Conservation (phyloP, 2,797 vertebrate genomes). For the Pseudomugil tenellus region DNA sequence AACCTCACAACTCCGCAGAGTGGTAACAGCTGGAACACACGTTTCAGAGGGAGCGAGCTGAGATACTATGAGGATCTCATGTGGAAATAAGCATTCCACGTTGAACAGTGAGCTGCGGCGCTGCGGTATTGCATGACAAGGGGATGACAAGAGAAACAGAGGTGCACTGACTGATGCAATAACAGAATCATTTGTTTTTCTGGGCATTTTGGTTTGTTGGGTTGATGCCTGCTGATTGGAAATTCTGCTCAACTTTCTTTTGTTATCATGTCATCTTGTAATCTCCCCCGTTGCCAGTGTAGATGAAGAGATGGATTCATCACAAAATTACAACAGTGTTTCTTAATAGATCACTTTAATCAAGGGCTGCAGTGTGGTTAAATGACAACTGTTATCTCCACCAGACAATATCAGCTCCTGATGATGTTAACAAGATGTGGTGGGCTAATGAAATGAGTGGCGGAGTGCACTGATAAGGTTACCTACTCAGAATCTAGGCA, state of each 20-base stretch:
- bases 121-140: conserved; percentile 68
- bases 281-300: conserved; percentile 28
- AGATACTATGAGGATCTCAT: conserved; percentile 72
- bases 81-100: conserved; percentile 74
- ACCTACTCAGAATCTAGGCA: conserved; percentile 45
- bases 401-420: conserved; percentile 59
- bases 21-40: conserved; percentile 83
- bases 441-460: conserved; percentile 69
- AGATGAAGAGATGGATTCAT: conserved; percentile 50
- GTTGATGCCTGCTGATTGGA: conserved; percentile 21
- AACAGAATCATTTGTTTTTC: conserved; percentile 60
- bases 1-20: conserved; percentile 80
- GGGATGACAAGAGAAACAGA: conserved; percentile 59
- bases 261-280: conserved; percentile 33
- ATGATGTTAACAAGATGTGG: conserved; percentile 69
- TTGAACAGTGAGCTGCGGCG: conserved; percentile 49
- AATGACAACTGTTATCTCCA: conserved; percentile 69
- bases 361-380: conserved; percentile 55
- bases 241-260: conserved; percentile 41
- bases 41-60: conserved; percentile 72
- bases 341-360: conserved; percentile 68
- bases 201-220: conserved; percentile 41
- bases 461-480: conserved; percentile 62
- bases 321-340: conserved; percentile 48
- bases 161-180: conserved; percentile 62